A percentile compares a stretch with the other conserved stretches of the same genome.
phyloP scores from a whole-genome alignment of 2,113 vertebrate genomes.

The Siniperca chuatsi region DNA sequence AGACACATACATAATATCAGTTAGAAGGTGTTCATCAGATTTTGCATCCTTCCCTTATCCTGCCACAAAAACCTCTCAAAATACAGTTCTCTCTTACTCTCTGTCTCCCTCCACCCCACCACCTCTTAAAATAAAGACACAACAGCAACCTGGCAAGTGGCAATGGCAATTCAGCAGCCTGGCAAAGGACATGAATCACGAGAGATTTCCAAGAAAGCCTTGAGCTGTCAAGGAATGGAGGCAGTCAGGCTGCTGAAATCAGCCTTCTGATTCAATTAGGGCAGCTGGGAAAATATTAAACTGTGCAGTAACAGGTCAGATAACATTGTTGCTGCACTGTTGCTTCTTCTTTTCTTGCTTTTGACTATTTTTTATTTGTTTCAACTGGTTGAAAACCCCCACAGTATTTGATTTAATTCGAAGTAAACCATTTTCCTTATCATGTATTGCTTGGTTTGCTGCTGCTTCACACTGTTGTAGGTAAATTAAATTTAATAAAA shows the following conservation, averaged over 20 bases:
- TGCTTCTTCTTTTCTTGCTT: background rate
- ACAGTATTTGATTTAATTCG: background rate
- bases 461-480: slow-evolving; percentile 18
- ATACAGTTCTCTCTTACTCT: slow-evolving; percentile 22
- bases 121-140: slow-evolving; percentile 64
- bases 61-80: slow-evolving; percentile 48
- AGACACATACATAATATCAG: slow-evolving; percentile 67
- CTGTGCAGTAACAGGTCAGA: slow-evolving; percentile 34
- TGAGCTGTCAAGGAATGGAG: slow-evolving; percentile 65
- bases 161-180: slow-evolving; percentile 60
- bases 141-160: slow-evolving; percentile 67
- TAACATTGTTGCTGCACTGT: background rate
- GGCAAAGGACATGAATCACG: slow-evolving; percentile 65
- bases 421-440: background rate
- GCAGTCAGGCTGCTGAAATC: slow-evolving; percentile 59
- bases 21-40: slow-evolving; percentile 69
- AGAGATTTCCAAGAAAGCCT: slow-evolving; percentile 70
- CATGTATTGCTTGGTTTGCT: background rate
- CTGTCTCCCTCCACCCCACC: slow-evolving; percentile 12
- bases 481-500: slow-evolving; percentile 30
- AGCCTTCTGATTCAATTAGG: slow-evolving; percentile 59
- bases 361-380: background rate
- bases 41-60: slow-evolving; percentile 56
- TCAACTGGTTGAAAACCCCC: slow-evolving; percentile 8
- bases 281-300: slow-evolving; percentile 50